These are phyloP conservation scores for Agrypnus murinus DNA, from an alignment of 2,888 invertebrate genomes.

Conservation along the genomic window DNA sequence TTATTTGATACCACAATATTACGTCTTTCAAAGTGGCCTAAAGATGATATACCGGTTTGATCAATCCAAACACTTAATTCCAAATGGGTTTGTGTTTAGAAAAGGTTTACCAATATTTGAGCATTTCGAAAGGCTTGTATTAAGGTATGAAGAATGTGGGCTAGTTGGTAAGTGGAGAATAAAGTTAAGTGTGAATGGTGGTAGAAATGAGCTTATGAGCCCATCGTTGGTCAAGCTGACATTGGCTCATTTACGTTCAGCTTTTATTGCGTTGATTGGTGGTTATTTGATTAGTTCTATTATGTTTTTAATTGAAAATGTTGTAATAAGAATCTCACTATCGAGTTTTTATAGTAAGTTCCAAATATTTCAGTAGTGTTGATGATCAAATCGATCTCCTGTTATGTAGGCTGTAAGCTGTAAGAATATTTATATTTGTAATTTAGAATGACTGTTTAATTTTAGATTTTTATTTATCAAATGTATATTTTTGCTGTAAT, in stretches of 20 bases:
- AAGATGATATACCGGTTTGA: constrained; percentile 49
- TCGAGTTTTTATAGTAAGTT: too few relatives aligned
- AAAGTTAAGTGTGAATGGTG: neutral
- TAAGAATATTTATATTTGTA: too few relatives aligned
- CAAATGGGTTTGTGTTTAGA: neutral
- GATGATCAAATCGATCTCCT: too few relatives aligned
- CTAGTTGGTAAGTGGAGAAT: neutral
- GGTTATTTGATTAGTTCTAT: constrained; percentile 1
- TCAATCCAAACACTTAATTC: neutral
- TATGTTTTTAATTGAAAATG: constrained; percentile 7
- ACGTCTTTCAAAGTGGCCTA: constrained; percentile 47
- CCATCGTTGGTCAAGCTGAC: neutral
- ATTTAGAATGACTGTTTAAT: too few relatives aligned
- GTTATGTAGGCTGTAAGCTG: too few relatives aligned
- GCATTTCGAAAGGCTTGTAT: neutral
- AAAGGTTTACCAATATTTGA: neutral
- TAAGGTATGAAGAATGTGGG: neutral
- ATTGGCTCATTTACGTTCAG: neutral
- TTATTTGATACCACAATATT: too few relatives aligned
- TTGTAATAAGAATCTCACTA: too few relatives aligned
- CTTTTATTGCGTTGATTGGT: neutral
- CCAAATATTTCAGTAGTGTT: too few relatives aligned
- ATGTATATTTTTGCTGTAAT: too few relatives aligned
- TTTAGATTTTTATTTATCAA: too few relatives aligned
- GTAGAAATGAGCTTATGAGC: neutral